Evolutionary conservation across 2,888 invertebrate species (phyloP).

Genomic region (Tubulanus polymorphus): DNA sequence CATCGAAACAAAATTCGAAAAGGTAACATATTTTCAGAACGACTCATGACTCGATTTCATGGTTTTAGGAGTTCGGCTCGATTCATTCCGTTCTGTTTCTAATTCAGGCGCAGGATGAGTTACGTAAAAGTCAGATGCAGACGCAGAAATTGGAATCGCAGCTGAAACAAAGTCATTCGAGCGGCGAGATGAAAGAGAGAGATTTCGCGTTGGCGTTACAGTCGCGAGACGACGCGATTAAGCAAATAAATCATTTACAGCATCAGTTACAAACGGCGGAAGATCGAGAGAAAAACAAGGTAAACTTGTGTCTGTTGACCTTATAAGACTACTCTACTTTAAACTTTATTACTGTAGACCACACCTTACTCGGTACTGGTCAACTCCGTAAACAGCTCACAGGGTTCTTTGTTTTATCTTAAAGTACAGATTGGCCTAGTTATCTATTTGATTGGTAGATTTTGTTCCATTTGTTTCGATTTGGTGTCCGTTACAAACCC

Average conservation of each 20-base stretch:
- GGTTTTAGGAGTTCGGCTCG: background rate
- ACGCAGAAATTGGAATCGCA: conserved; percentile 37
- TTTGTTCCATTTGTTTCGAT: too few relatives aligned
- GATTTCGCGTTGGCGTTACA: conserved; percentile 32
- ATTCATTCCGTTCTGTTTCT: background rate
- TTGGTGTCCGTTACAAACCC: too few relatives aligned
- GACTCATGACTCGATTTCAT: background rate
- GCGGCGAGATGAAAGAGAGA: conserved; percentile 30
- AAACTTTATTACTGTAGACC: too few relatives aligned
- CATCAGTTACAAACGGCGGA: conserved; percentile 32
- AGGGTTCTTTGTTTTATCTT: too few relatives aligned
- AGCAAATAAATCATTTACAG: conserved; percentile 30
- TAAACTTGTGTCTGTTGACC: too few relatives aligned
- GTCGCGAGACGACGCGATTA: conserved; percentile 35
- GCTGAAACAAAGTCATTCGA: conserved; percentile 25
- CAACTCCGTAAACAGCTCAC: too few relatives aligned
- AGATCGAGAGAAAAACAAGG: conserved; percentile 35
- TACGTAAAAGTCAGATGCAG: conserved; percentile 33
- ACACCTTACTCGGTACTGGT: too few relatives aligned
- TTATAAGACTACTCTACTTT: too few relatives aligned
- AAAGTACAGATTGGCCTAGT: too few relatives aligned
- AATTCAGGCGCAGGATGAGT: conserved; percentile 39
- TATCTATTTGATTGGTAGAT: too few relatives aligned
- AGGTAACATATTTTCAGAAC: conserved; percentile 25
- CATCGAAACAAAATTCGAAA: conserved; percentile 34